phyloP scores from a whole-genome alignment of 2,888 invertebrate species.

The Perizoma flavofasciatum region DNA sequence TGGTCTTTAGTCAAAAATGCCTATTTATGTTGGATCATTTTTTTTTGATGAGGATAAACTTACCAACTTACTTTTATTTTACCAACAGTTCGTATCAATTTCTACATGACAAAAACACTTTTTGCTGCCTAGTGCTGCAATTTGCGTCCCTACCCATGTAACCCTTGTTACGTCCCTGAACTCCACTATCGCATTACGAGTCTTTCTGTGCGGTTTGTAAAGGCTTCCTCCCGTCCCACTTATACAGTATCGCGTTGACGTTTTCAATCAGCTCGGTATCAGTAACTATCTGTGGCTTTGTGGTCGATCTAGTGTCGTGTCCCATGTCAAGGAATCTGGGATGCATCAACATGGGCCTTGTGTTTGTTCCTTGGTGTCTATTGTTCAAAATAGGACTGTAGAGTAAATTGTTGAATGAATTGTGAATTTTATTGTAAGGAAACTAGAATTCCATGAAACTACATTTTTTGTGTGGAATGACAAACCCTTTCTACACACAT shows the following conservation, averaged over 20 bases:
- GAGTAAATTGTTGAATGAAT: conserved; percentile 1
- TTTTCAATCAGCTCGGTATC: conserved; percentile 54
- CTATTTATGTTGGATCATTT: no score
- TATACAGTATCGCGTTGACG: conserved; percentile 62
- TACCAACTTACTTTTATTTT: no score
- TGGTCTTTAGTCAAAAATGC: no score
- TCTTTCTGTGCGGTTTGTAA: conserved; percentile 72
- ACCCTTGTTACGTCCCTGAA: conserved; percentile 15
- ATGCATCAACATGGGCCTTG: conserved; percentile 28
- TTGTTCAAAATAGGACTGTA: conserved; percentile 10
- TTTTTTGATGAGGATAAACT: no score
- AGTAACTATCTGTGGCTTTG: conserved; percentile 39
- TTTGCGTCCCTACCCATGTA: background rate
- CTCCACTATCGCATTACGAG: conserved; percentile 66
- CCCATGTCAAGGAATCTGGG: conserved; percentile 40
- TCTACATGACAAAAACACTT: no score
- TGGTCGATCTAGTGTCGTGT: conserved; percentile 38
- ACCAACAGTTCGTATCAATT: no score
- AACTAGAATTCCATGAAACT: no score
- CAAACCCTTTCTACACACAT: no score
- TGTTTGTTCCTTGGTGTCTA: conserved; percentile 19
- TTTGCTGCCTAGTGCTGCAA: background rate
- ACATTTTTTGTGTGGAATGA: no score
- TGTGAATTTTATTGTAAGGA: no score
- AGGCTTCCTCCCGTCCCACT: conserved; percentile 69